Evolutionary conservation across 1,140 invertebrate species (phyloP), one percentile per base, ranked within the genome.

Genomic region (Halictus rubicundus): DNA sequence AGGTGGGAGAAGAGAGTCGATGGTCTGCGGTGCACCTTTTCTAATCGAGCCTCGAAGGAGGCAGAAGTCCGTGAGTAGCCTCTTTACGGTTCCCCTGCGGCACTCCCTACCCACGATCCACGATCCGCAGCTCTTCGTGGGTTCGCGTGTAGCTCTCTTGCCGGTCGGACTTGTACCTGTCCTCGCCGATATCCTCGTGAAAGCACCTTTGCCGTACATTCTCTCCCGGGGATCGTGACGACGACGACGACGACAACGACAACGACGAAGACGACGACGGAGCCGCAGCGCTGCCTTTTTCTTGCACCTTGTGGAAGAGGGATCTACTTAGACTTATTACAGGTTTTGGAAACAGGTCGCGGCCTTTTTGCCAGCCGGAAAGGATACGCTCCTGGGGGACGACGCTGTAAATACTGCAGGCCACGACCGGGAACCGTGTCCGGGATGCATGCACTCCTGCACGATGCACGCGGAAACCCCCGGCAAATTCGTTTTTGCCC

Each of bases 261-360:
- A 82, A 83, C 87, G 78, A 32, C 32, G 32, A 32, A 1, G 4
- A 32, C 32, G 77, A 81, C 83, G 83, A 83, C 85, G 78, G 80
- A 81, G 64, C 72, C 73, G 70, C 72, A 73, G 71, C 59, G 69
- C 32, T 68, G 70, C 69, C 80, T 81, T 70, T 75, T 81, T 82
- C 80, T 77, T 52, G n/a, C 68, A 74, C 72, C 72, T 66, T 25
- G 21, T 68, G 72, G 78, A 39, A 78, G 37, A 70, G 83, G 70
- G 71, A 65, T 72, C 83, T 75, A 85, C 83, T 70, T 82, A 84
- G 74, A 80, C 88, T 86, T 89, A 89, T 89, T 89, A 88, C 88
- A 83, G 89, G 85, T 90, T 90, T 87, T 75, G 86, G 68, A 83
- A 89, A 90, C 89, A 81, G 87, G 88, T 87, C 71, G 74, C 71